Evolutionary conservation across 2,113 vertebrate species (phyloP).

Genomic region (Bufo bufo): DNA sequence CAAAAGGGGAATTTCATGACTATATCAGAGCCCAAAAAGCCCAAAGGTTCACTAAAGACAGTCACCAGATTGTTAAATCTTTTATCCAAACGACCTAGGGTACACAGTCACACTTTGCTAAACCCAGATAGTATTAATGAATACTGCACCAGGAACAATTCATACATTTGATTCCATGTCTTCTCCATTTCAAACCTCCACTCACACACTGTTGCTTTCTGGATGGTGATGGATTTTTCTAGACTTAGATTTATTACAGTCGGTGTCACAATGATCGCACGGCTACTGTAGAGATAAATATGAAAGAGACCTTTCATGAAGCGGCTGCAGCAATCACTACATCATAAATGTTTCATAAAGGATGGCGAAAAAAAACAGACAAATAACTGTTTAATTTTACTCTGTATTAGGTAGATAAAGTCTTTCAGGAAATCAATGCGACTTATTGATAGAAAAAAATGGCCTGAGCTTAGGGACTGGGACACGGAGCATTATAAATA

Average conservation of each 20-base stretch:
- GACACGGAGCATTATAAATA: constrained; percentile 69
- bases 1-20: background rate
- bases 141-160: background rate
- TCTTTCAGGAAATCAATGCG: constrained; percentile 91
- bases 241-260: constrained; percentile 70
- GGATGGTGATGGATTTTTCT: constrained; percentile 64
- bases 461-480: constrained; percentile 71
- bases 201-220: constrained; percentile 54
- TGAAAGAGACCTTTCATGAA: constrained; percentile 78
- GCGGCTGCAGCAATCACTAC: constrained; percentile 70
- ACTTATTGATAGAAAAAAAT: constrained; percentile 80
- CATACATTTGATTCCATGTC: constrained; percentile 13
- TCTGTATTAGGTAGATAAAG: constrained; percentile 91
- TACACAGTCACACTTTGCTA: background rate
- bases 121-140: constrained; percentile 50
- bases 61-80: background rate
- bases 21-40: background rate
- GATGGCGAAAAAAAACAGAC: constrained; percentile 77
- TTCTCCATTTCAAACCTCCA: constrained; percentile 10
- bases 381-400: constrained; percentile 78
- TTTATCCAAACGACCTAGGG: background rate
- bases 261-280: constrained; percentile 66
- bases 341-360: constrained; percentile 85
- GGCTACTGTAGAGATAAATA: constrained; percentile 73
- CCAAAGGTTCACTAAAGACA: background rate